A percentile compares a stretch with the other conserved stretches of the same genome.
Conservation (phyloP, 35 echinoderm and acorn worm genomes). For the Apostichopus japonicus region DNA sequence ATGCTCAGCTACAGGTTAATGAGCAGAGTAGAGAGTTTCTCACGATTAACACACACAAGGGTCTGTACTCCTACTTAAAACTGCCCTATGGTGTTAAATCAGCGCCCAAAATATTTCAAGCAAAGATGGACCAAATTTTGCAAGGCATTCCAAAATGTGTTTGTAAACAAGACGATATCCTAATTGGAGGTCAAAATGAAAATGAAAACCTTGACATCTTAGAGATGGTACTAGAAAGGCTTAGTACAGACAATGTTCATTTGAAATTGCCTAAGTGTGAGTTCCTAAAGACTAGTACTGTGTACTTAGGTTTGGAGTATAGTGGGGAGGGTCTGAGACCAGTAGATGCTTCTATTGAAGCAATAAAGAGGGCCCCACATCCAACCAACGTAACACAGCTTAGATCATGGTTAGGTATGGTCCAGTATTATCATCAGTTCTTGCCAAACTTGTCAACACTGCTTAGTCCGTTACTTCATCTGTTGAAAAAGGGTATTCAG, state of each 20-base stretch:
- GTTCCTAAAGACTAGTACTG: conserved; percentile 46
- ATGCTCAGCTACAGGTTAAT: too few species aligned
- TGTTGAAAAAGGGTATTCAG: too few species aligned
- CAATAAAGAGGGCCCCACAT: conserved; percentile 52
- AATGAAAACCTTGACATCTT: conserved; percentile 45
- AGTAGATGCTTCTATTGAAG: conserved; percentile 58
- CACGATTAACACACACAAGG: conserved; percentile 72
- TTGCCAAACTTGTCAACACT: too few species aligned
- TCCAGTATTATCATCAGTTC: too few species aligned
- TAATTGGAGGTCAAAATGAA: conserved; percentile 44
- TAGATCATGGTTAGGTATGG: too few species aligned
- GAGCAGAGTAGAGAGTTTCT: conserved; percentile 47
- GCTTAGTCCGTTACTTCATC: too few species aligned
- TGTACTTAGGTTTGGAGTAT: conserved; percentile 58
- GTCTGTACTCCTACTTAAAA: conserved; percentile 55
- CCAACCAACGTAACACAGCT: conserved; percentile 70
- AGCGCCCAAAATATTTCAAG: conserved; percentile 48
- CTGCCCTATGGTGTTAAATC: conserved; percentile 42
- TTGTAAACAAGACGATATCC: conserved; percentile 56
- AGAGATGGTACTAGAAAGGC: conserved; percentile 22
- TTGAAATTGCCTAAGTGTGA: conserved; percentile 68
- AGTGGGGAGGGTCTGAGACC: conserved; percentile 67
- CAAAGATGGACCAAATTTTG: not conserved
- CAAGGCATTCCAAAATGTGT: too few species aligned
- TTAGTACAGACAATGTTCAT: conserved; percentile 49